Evolutionary conservation across 92 coral and sea anemone species (phyloP).

Genomic region (Palythoa grandis): DNA sequence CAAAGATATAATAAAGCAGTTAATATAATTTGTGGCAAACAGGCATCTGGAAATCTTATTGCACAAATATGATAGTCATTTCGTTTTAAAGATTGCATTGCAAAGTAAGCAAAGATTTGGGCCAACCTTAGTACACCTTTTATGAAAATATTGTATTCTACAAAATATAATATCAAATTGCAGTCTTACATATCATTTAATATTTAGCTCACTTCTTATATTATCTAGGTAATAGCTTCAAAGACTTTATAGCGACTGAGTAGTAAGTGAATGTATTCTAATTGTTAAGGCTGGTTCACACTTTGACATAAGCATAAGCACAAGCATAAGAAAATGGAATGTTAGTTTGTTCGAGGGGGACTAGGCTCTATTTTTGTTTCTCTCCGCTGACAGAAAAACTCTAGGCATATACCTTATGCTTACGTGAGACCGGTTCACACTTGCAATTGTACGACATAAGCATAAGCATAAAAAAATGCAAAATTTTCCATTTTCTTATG

Average conservation of each 20-base stretch:
- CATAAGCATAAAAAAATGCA: too few relatives aligned
- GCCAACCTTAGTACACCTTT: conserved; percentile 14
- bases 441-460: too few relatives aligned
- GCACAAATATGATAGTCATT: conserved; percentile 9
- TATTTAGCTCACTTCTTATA: conserved; percentile 59
- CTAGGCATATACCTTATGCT: too few relatives aligned
- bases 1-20: background rate
- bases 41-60: background rate
- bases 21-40: background rate
- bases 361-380: too few relatives aligned
- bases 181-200: conserved; percentile 59
- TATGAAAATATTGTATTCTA: conserved; percentile 95
- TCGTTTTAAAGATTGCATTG: conserved; percentile 19
- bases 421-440: too few relatives aligned
- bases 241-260: conserved; percentile 28
- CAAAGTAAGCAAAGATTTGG: background rate
- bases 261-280: background rate
- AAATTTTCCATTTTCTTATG: too few relatives aligned
- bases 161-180: conserved; percentile 88
- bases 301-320: too few relatives aligned
- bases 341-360: too few relatives aligned
- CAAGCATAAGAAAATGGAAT: too few relatives aligned
- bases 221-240: conserved; percentile 58
- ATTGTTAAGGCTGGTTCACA: too few relatives aligned
- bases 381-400: too few relatives aligned